phyloP scores from a whole-genome alignment of 2,797 vertebrate species.

The Avahi laniger region DNA sequence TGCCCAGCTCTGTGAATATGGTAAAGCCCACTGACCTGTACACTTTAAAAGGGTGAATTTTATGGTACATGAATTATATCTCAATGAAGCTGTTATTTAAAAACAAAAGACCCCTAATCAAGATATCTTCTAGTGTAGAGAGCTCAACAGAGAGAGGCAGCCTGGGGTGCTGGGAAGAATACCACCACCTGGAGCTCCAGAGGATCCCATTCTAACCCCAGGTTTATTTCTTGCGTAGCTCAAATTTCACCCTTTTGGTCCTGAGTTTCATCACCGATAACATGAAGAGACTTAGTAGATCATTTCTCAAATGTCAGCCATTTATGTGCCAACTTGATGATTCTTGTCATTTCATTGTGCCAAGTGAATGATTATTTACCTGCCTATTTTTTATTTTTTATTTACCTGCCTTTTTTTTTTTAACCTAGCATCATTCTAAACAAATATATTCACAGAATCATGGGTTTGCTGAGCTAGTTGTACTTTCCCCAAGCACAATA shows the following conservation, averaged over 20 bases:
- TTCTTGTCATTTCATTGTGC: not conserved
- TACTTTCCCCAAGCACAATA: not conserved
- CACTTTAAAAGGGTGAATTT: not conserved
- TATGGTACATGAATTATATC: not conserved
- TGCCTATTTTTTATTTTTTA: not conserved
- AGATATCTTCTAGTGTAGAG: not conserved
- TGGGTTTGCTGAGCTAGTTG: not conserved
- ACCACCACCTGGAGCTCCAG: not conserved
- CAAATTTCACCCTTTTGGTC: not conserved
- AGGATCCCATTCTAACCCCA: not conserved
- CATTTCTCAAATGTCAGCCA: not conserved
- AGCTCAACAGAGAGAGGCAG: not conserved
- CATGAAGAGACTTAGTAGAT: not conserved
- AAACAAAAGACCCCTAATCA: not conserved
- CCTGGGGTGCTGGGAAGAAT: not conserved
- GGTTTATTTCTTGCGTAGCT: not conserved
- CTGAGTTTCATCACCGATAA: not conserved
- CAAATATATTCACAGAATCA: not conserved
- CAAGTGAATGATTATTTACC: not conserved
- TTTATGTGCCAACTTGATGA: not conserved
- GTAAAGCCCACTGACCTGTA: not conserved
- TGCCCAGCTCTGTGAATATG: not conserved
- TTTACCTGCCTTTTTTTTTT: not conserved
- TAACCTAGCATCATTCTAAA: not conserved
- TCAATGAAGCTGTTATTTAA: not conserved